Evolutionary conservation across 2,888 invertebrate genomes (phyloP).

Genomic region (Xestoiulus laeticollis): DNA sequence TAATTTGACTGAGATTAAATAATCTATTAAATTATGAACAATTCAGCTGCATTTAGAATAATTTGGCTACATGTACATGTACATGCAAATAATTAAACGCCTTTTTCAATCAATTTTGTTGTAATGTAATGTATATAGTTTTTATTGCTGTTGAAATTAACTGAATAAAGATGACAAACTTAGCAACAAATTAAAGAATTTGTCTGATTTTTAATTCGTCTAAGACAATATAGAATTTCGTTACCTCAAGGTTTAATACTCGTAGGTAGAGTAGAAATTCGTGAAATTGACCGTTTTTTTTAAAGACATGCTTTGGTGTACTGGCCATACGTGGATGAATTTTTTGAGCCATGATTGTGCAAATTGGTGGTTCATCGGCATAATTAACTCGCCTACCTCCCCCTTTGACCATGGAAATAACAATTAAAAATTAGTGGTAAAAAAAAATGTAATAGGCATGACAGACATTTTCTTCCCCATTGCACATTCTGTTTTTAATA

Average conservation of each 20-base stretch:
- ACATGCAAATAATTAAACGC: no score
- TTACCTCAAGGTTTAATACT: background rate
- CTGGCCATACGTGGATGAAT: background rate
- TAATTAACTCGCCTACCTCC: background rate
- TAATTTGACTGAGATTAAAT: no score
- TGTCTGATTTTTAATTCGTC: no score
- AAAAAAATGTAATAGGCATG: background rate
- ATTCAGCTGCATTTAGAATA: no score
- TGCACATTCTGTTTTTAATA: background rate
- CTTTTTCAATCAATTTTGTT: no score
- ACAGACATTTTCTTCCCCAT: background rate
- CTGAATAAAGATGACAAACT: no score
- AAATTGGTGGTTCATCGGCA: background rate
- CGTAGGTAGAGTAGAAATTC: background rate
- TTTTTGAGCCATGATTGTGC: background rate
- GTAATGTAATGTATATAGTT: no score
- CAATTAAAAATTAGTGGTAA: constrained; percentile 4
- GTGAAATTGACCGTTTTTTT: background rate
- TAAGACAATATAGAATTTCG: no score
- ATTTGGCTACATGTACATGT: no score
- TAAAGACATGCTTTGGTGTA: background rate
- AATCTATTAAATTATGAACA: no score
- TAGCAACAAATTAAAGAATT: no score
- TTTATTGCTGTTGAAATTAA: no score
- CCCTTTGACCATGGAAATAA: background rate